phyloP scores from a whole-genome alignment of 2,888 invertebrate species.

The Zygogramma bicolorata region DNA sequence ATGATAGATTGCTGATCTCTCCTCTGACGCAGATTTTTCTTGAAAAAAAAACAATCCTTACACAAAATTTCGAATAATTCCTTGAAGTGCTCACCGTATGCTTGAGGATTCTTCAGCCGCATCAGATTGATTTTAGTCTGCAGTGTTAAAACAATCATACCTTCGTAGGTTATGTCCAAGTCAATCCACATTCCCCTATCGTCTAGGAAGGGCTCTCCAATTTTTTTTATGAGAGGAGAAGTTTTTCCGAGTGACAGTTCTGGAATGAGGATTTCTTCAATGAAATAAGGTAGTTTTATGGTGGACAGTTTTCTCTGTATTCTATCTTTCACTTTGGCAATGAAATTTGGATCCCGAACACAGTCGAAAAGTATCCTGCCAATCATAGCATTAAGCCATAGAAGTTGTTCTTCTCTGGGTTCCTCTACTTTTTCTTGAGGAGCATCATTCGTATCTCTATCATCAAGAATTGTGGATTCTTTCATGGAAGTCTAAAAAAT shows the following conservation, averaged over 20 bases:
- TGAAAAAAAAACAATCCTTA: too few relatives aligned
- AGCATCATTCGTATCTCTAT: conserved; percentile 33
- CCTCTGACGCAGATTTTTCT: conserved; percentile 49
- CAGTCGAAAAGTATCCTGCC: conserved; percentile 87
- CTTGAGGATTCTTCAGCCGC: conserved; percentile 70
- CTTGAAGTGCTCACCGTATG: conserved; percentile 44
- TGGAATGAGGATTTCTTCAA: conserved; percentile 84
- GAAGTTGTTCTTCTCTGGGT: conserved; percentile 64
- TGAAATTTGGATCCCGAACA: conserved; percentile 79
- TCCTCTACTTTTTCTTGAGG: conserved; percentile 42
- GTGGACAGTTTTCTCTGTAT: conserved; percentile 89
- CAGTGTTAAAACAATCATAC: conserved; percentile 83
- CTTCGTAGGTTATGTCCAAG: conserved; percentile 83
- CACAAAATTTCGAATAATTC: not conserved
- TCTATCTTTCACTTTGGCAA: conserved; percentile 77
- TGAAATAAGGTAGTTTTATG: conserved; percentile 89
- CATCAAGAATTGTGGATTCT: conserved; percentile 27
- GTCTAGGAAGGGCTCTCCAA: conserved; percentile 78
- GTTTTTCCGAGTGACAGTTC: conserved; percentile 80
- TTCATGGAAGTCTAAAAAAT: conserved; percentile 40
- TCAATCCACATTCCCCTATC: conserved; percentile 91
- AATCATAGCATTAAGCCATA: conserved; percentile 84
- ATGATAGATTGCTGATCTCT: conserved; percentile 74
- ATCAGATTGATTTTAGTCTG: conserved; percentile 90
- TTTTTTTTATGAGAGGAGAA: conserved; percentile 75